phyloP scores from a whole-genome alignment of 2,888 invertebrate genomes.

The Agonopterix alstromeriana region DNA sequence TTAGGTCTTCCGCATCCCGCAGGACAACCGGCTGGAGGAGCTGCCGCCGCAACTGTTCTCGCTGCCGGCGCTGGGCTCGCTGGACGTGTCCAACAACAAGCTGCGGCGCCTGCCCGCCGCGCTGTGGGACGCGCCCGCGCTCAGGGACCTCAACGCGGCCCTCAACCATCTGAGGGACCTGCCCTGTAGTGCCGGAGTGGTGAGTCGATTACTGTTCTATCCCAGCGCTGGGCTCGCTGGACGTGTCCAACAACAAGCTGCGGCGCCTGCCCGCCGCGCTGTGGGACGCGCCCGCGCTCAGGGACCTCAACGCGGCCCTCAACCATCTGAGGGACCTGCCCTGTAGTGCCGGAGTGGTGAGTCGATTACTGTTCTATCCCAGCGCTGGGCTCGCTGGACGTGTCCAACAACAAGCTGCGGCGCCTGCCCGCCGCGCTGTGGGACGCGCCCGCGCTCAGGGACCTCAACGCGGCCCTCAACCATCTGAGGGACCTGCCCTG shows the following conservation, averaged over 20 bases:
- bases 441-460: constrained; percentile 89
- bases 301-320: constrained; percentile 92
- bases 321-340: constrained; percentile 90
- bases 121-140: constrained; percentile 90
- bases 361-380: constrained; percentile 88
- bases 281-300: constrained; percentile 91
- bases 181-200: constrained; percentile 43
- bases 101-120: constrained; percentile 87
- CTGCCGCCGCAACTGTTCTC: constrained; percentile 90
- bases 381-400: constrained; percentile 86
- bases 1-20: constrained; percentile 15
- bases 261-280: constrained; percentile 87
- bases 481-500: constrained; percentile 84
- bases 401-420: constrained; percentile 95
- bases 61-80: constrained; percentile 84
- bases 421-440: constrained; percentile 89
- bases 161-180: constrained; percentile 91
- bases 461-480: constrained; percentile 93
- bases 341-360: constrained; percentile 20
- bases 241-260: constrained; percentile 96
- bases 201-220: constrained; percentile 82
- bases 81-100: constrained; percentile 97
- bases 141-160: constrained; percentile 92
- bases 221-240: constrained; percentile 87
- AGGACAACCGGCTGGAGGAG: constrained; percentile 90